Conservation (phyloP, 2,113 vertebrate genomes). For the Chaenogobius annularis region DNA sequence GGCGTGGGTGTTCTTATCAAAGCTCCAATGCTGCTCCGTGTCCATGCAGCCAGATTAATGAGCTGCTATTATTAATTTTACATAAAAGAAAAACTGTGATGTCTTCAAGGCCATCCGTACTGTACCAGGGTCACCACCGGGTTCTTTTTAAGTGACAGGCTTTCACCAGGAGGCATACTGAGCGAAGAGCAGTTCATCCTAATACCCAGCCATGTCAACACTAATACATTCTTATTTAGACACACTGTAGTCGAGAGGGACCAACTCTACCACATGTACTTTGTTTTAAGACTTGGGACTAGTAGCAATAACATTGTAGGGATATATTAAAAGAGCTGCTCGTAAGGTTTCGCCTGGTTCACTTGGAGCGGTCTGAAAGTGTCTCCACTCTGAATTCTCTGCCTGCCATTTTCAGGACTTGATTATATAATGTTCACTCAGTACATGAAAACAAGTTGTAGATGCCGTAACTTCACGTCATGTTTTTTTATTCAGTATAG, state of each 20-base stretch:
- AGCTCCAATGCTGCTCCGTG: conserved; percentile 21
- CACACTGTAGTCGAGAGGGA: background rate
- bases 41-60: conserved; percentile 55
- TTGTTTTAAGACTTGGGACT: background rate
- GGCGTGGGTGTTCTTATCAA: conserved; percentile 43
- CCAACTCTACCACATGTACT: background rate
- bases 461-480: no score
- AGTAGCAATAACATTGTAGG: background rate
- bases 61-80: conserved; percentile 66
- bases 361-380: no score
- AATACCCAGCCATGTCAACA: background rate
- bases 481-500: no score
- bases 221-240: background rate
- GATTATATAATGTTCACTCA: no score
- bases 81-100: conserved; percentile 42
- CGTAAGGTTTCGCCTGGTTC: no score
- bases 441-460: no score
- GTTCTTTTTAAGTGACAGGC: conserved; percentile 43
- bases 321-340: no score
- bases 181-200: background rate
- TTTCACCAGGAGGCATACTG: conserved; percentile 22
- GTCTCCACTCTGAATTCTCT: no score
- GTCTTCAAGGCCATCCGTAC: conserved; percentile 24
- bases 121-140: conserved; percentile 18
- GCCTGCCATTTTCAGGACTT: no score